Base-by-base conservation (phyloP, 2,113 vertebrate species). In the Pterocles gutturalis region DNA sequence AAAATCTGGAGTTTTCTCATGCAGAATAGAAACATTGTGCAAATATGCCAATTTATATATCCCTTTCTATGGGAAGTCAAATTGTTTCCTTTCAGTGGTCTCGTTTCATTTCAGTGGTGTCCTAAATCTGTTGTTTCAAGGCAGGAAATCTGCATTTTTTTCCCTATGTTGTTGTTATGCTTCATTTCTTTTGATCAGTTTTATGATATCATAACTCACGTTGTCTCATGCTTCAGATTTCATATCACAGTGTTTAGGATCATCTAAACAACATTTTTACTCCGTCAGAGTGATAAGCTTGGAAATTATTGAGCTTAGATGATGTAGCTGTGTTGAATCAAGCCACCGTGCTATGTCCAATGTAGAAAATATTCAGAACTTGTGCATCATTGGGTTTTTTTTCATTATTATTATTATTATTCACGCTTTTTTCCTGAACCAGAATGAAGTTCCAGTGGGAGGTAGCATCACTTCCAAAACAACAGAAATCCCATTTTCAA, bases 171-270 rank as follows among this genome's bases (percentile, higher is more conserved):
- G 60, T 78, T 89, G 60, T 81, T 94, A 58, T 38, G 78, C 84
- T 94, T 91, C 58, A 43, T 93, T 91, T 91, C 80, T 78, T 66
- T 66, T 54, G 64, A 95, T 96, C 81, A 64, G 2, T 87, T 94
- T 96, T 87, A 95, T 95, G 54, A 34, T 31, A 28, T 34, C 53
- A 15, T 87, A 45, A 89, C 71, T 94, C 87, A 95, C 43, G 3
- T 8, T 41, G 65, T 33, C 69, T 93, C 55, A 2, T 33, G 48
- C n/a, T 81, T 84, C 43, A n/a, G 41, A 20, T 87, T 87, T 77
- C 55, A 2, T 34, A 45, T 65, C 20, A 4, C 72, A 41, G 3
- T 46, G 81, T 31, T 87, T 71, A 75, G 72, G 60, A 89, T 70
- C 55, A 49, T 51, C 58, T 76, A 45, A 94, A 77, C 33, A 90